Base-by-base conservation (phyloP, 2,888 invertebrate genomes). In the Drosophila birchii region DNA sequence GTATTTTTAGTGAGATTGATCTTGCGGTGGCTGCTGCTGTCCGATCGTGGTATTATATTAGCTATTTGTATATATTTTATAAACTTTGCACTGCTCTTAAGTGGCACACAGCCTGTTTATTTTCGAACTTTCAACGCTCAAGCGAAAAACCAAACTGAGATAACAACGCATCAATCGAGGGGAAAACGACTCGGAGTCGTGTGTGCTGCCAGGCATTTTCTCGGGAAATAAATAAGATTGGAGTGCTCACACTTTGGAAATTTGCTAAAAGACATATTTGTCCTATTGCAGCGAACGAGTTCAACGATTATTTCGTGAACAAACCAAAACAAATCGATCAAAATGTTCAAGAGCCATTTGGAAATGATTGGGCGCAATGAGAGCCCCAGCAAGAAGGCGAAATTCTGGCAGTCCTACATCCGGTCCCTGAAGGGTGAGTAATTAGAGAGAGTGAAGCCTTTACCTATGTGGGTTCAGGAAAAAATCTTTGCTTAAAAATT, bases 331-430 rank as follows among this genome's bases (percentile, higher is more conserved):
- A 94, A 94, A 93, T 93, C 94, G 92, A 94, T 93, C 94, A 96
- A 95, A 94, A 96, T 97, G 96, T 96, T 97, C 94, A 97, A 96
- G 94, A 96, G 94, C 93, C 97, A 97, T 94, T 95, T 97, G 94
- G 97, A 97, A 94, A 97, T 97, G 96, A 97, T 97, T 93, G 96
- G 97, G 94, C 96, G 97, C 94, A 97, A 97, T 93, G 97, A 97
- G 94, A 95, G 96, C 93, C 95, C 97, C 93, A 96, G 96, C 94
- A 97, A 96, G 94, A 97, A 97, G 94, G 97, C 97, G 93, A 97
- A 95, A 94, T 97, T 97, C 94, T 97, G 97, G 97, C 97, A 97
- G 94, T 97, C 97, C 92, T 97, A 96, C 93, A 96, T 97, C 93
- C 95, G 97, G 93, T 97, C 97, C 94, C 95, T 97, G 88, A 97